A percentile compares a stretch with the other conserved stretches of the same genome.
Evolutionary conservation across 1,140 invertebrate species (phyloP).

Genomic region (Onthophagus taurus): DNA sequence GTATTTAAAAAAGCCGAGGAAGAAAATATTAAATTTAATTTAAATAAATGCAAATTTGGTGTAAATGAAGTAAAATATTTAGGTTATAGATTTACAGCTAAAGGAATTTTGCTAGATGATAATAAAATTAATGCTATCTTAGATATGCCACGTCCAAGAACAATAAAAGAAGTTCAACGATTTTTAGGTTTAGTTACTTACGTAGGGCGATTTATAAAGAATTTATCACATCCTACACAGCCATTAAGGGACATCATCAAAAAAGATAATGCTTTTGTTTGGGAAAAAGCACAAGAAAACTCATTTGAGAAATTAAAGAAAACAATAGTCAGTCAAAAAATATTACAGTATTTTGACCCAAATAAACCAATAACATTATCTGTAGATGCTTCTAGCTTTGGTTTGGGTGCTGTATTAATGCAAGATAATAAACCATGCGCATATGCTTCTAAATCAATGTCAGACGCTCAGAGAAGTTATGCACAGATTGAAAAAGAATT

Average conservation of each 20-base stretch:
- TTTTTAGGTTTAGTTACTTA: conserved; percentile 39
- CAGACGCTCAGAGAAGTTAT: conserved; percentile 30
- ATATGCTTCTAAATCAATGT: conserved; percentile 32
- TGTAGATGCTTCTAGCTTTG: conserved; percentile 31
- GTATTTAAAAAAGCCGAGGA: conserved; percentile 22
- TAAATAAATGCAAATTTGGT: no score
- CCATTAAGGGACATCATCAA: conserved; percentile 15
- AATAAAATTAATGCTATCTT: no score
- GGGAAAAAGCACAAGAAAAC: conserved; percentile 17
- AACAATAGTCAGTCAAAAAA: conserved; percentile 19
- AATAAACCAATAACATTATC: conserved; percentile 25
- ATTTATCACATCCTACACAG: conserved; percentile 20
- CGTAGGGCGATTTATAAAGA: conserved; percentile 32
- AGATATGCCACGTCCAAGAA: no score
- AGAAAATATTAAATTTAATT: conserved; percentile 12
- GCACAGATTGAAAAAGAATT: conserved; percentile 17
- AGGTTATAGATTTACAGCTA: conserved; percentile 6
- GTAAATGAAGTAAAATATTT: conserved; percentile 3
- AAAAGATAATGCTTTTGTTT: conserved; percentile 10
- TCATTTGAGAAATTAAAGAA: conserved; percentile 27
- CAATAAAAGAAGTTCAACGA: conserved; percentile 28
- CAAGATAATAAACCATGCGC: conserved; percentile 30
- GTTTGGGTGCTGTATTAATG: conserved; percentile 29
- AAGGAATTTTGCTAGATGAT: no score
- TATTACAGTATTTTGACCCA: conserved; percentile 28